phyloP scores from a whole-genome alignment of 2,797 vertebrate genomes.

The Cyclura pinguis region DNA sequence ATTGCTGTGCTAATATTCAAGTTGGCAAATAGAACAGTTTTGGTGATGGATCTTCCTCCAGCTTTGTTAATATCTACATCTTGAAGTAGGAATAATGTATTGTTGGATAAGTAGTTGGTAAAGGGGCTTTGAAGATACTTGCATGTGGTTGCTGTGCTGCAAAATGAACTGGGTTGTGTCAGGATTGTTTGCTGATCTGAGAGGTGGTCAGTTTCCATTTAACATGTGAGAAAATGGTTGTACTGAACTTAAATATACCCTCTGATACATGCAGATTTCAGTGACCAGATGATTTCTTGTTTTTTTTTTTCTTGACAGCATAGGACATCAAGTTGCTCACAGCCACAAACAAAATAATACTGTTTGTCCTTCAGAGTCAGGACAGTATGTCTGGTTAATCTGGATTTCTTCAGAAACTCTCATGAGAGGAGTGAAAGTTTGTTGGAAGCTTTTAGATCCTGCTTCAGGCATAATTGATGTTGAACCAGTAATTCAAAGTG shows the following conservation, averaged over 20 bases:
- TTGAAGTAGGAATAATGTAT: neutral
- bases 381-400: slow-evolving; percentile 68
- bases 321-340: slow-evolving; percentile 52
- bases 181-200: neutral
- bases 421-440: slow-evolving; percentile 82
- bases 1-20: neutral
- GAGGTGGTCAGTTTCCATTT: neutral
- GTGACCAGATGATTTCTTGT: slow-evolving; percentile 49
- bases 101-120: neutral
- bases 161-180: neutral
- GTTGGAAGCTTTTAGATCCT: slow-evolving; percentile 84
- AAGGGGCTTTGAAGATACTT: neutral
- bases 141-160: neutral
- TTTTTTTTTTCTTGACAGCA: slow-evolving; percentile 69
- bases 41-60: neutral
- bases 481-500: slow-evolving; percentile 79
- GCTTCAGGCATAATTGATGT: slow-evolving; percentile 67
- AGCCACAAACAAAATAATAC: slow-evolving; percentile 44
- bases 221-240: neutral
- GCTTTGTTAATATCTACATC: neutral
- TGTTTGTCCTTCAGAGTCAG: slow-evolving; percentile 45
- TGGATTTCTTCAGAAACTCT: slow-evolving; percentile 88
- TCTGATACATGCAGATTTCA: slow-evolving; percentile 30
- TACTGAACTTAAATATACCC: neutral
- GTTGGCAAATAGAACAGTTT: neutral